Conservation (phyloP, 2,888 invertebrate species). For the Zhuqinia jingwanae region DNA sequence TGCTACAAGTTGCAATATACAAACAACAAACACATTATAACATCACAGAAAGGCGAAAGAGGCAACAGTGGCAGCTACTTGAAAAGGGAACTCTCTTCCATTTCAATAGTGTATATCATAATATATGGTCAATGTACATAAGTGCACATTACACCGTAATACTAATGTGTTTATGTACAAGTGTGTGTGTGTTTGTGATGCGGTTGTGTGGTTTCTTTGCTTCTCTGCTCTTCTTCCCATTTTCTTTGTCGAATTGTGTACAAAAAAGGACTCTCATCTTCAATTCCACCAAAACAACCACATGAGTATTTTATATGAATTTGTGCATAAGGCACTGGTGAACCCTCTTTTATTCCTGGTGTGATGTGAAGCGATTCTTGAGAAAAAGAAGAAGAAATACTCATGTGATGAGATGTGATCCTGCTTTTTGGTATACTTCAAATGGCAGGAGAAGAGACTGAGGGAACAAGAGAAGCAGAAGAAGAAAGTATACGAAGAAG, state of each 20-base stretch:
- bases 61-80: background rate
- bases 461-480: conserved; percentile 2
- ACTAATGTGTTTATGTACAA: conserved; percentile 13
- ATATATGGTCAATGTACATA: conserved; percentile 43
- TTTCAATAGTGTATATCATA: background rate
- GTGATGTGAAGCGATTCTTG: conserved; percentile 22
- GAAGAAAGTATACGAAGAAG: too few species aligned
- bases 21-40: background rate
- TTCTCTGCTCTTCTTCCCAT: conserved; percentile 28
- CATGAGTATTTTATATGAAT: conserved; percentile 28
- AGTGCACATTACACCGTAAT: background rate
- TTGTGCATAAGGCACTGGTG: conserved; percentile 19
- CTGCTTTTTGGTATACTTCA: conserved; percentile 5
- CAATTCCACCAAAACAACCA: conserved; percentile 19
- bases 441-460: conserved; percentile 25
- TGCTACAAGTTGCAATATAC: conserved; percentile 1
- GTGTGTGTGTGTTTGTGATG: background rate
- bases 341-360: background rate
- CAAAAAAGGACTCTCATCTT: conserved; percentile 27
- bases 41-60: background rate
- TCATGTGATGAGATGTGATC: conserved; percentile 44
- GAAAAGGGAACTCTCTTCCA: background rate
- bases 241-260: conserved; percentile 47
- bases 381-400: conserved; percentile 7
- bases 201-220: conserved; percentile 48